Evolutionary conservation across 2,888 invertebrate species (phyloP), one percentile per base, ranked within the genome.

Genomic region (Megalurothrips usitatus): DNA sequence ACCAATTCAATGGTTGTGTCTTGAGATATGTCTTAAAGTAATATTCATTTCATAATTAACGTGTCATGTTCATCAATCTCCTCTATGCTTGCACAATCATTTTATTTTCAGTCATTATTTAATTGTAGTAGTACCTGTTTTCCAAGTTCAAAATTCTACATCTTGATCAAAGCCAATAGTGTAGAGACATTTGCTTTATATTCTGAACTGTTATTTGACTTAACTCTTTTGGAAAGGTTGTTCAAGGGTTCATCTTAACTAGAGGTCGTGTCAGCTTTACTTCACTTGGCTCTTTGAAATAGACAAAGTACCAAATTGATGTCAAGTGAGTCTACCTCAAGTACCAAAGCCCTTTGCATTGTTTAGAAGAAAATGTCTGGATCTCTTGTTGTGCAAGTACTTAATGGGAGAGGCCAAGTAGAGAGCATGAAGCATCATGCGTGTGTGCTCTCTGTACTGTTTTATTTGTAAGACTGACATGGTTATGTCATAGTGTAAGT

Each of bases 401-500:
- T 75, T 9, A 58, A 58, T 58, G 23, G 23, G 68, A 23, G 26
- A 68, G n/a, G 68, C 26, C 68, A 68, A 75, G 23, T 23, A 23
- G 68, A 26, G 68, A 75, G 68, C 12, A 12, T 23, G 26, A 12
- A 75, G 68, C 12, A 23, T 8, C 23, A 75, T 43, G 34, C 34
- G 34, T 43, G 34, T 43, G 58, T 58, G 68, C 68, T 75, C 58
- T 58, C 68, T 75, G 68, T 75, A 23, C 68, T 75, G 68, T 75
- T 75, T 12, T 75, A 75, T 75, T 75, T 75, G 68, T 75, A 75
- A 75, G 68, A 75, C 68, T 75, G 68, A 75, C 68, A 75, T 75
- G 68, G 68, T 75, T 75, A 23, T 75, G 68, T 75, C 68, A 26
- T 75, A 75, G 26, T 75, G 26, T 75, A 75, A 75, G 68, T 75